Base-by-base conservation (phyloP, 2,113 vertebrate genomes). In the Lampris megalopsis region DNA sequence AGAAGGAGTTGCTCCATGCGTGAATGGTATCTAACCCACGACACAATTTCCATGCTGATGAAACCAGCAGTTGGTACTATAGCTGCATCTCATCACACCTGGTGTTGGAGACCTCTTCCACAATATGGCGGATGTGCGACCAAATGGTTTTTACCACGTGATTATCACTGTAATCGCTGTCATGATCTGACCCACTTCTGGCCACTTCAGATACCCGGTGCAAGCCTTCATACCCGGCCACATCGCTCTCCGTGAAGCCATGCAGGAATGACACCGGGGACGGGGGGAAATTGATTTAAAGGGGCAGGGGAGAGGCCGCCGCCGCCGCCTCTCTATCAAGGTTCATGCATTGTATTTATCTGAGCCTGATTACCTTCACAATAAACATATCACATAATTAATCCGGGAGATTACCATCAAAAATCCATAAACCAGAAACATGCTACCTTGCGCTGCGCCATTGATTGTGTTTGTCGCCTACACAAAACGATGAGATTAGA, bases 321-420 rank as follows among this genome's bases (percentile, higher is more conserved):
- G 92, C 81, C 90, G 92, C 81, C 90, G 86, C 86, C 88, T 89
- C 60, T 76, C 91, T 92, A 93, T 94, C 91, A 90, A 90, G 91
- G 91, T 94, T 93, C 91, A 93, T 92, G 91, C 90, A 91, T 90
- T 89, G 92, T 93, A 91, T 93, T 93, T 94, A 92, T 88, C 86
- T 76, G 35, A 83, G 88, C 82, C 90, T 75, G 90, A 94, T 93
- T 93, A 91, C 89, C 87, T 92, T 93, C 93, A 93, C 90, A 93
- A 93, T 91, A 85, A 91, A 93, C 91, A 92, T 93, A 94, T 93
- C 92, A 92, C 89, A 92, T 94, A 93, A 94, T 94, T 94, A 94
- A 93, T 93, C 89, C 90, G 79, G 83, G 79, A 89, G 91, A 94
- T 94, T 93, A 91, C 88, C 91, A 94, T 93, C 92, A 93, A 92